phyloP scores from a whole-genome alignment of 64 coral and sea anemone genomes.

The Actinia equina region DNA sequence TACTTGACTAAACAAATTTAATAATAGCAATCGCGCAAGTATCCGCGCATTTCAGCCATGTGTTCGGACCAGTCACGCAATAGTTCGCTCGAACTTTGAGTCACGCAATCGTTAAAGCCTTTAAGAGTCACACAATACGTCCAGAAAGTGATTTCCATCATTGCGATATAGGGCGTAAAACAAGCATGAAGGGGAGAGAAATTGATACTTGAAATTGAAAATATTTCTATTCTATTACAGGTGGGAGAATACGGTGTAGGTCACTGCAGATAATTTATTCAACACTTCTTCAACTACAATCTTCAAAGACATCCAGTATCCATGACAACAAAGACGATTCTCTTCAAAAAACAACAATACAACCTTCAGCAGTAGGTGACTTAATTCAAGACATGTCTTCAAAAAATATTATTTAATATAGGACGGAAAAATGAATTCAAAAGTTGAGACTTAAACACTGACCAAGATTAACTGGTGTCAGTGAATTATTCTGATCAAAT shows the following conservation, averaged over 20 bases:
- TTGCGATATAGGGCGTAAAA: too few species aligned
- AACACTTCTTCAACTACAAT: neutral
- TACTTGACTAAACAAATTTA: too few species aligned
- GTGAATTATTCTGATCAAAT: neutral
- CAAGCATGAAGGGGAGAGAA: too few species aligned
- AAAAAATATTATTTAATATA: slow-evolving; percentile 24
- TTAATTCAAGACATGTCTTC: neutral
- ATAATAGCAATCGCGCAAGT: neutral
- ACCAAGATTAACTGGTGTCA: neutral
- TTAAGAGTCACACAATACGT: neutral
- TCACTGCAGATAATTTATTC: slow-evolving; percentile 29
- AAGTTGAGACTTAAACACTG: neutral
- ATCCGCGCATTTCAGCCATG: neutral
- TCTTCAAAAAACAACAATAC: too few species aligned
- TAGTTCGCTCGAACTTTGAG: neutral
- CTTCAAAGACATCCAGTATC: neutral
- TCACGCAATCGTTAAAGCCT: neutral
- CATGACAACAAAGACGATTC: neutral
- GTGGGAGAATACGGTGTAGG: slow-evolving; percentile 52
- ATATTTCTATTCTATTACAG: slow-evolving; percentile 7
- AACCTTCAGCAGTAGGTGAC: neutral
- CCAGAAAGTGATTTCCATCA: too few species aligned
- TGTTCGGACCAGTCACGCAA: neutral
- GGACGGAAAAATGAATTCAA: neutral
- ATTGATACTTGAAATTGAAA: too few species aligned